Percentiles rank a stretch among this genome's conserved stretches.
Evolutionary conservation across 2,797 vertebrate genomes (phyloP).

Genomic region (Corythornis leucogaster): DNA sequence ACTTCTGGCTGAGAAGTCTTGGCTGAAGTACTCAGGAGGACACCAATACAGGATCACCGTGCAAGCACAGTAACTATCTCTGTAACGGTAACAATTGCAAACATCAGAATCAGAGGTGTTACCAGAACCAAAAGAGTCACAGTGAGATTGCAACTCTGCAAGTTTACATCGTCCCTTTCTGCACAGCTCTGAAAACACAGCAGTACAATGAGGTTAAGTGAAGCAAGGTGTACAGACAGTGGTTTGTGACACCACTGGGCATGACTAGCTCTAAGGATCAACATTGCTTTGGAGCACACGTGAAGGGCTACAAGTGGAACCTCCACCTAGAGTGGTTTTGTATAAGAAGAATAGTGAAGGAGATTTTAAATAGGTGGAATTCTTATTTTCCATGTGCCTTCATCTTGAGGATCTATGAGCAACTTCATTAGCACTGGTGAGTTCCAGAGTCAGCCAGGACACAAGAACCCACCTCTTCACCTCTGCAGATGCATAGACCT

Average conservation of each 20-base stretch:
- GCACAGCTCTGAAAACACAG: not conserved
- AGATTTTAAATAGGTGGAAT: not conserved
- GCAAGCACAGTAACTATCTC: not conserved
- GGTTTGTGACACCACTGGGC: not conserved
- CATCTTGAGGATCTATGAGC: accelerated
- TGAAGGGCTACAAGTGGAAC: not conserved
- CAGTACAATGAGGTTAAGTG: too few relatives aligned
- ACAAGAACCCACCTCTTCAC: not conserved
- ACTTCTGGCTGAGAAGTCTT: not conserved
- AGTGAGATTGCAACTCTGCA: not conserved
- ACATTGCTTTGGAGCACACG: accelerated
- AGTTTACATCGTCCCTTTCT: not conserved
- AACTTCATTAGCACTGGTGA: not conserved
- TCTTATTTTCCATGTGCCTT: not conserved
- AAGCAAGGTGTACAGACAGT: not conserved
- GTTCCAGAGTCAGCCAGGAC: not conserved
- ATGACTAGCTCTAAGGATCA: not conserved
- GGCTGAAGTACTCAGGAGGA: not conserved
- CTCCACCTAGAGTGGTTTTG: not conserved
- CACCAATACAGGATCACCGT: too few relatives aligned
- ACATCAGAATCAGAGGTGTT: not conserved
- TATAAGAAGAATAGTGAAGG: not conserved
- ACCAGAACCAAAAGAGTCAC: not conserved
- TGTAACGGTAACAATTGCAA: too few relatives aligned
- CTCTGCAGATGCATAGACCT: accelerated